These are phyloP conservation scores for Lethenteron reissneri DNA, from an alignment of 2,113 vertebrate species.

Conservation along the genomic window DNA sequence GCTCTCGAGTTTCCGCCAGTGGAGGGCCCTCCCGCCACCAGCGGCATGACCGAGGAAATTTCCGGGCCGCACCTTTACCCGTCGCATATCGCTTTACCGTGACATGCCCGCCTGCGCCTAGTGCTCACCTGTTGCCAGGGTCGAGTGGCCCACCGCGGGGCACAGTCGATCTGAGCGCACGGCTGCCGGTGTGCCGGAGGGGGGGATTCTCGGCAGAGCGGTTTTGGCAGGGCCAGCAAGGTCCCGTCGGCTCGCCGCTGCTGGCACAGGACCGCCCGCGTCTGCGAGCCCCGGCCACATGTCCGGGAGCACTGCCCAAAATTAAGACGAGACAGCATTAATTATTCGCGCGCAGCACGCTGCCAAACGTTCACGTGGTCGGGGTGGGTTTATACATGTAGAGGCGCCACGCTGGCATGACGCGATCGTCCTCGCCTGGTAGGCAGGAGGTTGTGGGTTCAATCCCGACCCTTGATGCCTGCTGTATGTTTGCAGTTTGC, in stretches of 20 bases:
- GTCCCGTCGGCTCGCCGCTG: conserved; percentile 55
- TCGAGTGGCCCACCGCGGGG: conserved; percentile 31
- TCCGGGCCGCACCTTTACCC: too few species aligned
- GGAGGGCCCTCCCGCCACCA: too few species aligned
- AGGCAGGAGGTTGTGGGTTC: too few species aligned
- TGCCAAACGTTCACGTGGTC: background rate
- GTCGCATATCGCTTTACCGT: too few species aligned
- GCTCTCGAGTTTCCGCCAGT: too few species aligned
- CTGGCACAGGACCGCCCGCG: conserved; percentile 43
- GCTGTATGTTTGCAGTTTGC: too few species aligned
- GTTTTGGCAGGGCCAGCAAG: conserved; percentile 30
- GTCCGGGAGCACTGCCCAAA: conserved; percentile 42
- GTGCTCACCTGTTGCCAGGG: conserved; percentile 53
- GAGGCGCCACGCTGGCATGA: too few species aligned
- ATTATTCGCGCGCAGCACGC: background rate
- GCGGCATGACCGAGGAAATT: too few species aligned
- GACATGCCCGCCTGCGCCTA: too few species aligned
- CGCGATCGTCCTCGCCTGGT: too few species aligned
- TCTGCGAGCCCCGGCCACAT: conserved; percentile 48
- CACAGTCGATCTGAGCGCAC: conserved; percentile 42
- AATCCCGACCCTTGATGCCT: too few species aligned
- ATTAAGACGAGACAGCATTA: background rate
- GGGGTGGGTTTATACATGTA: too few species aligned
- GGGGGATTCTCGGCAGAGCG: conserved; percentile 27
- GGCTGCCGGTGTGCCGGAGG: conserved; percentile 22